phyloP scores from a whole-genome alignment of 2,888 invertebrate genomes.

The Oligia latruncula region DNA sequence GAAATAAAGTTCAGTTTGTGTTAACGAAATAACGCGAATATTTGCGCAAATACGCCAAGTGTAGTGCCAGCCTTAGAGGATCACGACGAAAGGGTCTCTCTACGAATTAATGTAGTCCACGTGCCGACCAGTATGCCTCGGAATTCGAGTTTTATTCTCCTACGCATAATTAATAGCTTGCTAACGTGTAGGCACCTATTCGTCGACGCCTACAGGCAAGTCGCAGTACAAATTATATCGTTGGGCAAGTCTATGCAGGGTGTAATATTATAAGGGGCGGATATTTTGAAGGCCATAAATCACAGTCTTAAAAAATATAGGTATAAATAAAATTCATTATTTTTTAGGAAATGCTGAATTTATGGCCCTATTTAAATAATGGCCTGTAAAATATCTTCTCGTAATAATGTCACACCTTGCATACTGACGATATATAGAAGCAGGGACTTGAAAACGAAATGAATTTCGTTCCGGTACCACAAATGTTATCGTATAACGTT shows the following conservation, averaged over 20 bases:
- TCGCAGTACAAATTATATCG: slow-evolving; percentile 32
- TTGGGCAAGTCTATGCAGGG: slow-evolving; percentile 17
- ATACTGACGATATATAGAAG: slow-evolving; percentile 29
- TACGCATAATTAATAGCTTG: slow-evolving; percentile 35
- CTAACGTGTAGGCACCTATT: slow-evolving; percentile 34
- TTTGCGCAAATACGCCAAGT: slow-evolving; percentile 17
- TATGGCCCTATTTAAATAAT: not conserved
- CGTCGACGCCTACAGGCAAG: slow-evolving; percentile 21
- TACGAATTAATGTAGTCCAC: slow-evolving; percentile 24
- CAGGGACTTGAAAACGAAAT: too few relatives aligned
- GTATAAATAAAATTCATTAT: not conserved
- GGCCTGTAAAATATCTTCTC: not conserved
- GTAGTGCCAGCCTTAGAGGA: slow-evolving; percentile 34
- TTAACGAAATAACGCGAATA: slow-evolving; percentile 3
- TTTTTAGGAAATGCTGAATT: not conserved
- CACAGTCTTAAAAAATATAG: not conserved
- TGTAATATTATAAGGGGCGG: slow-evolving; percentile 14
- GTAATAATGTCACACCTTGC: slow-evolving; percentile 23
- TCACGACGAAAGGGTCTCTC: slow-evolving; percentile 33
- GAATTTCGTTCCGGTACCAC: too few relatives aligned
- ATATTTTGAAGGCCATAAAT: not conserved
- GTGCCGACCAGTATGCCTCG: slow-evolving; percentile 14
- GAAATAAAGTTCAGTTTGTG: not conserved
- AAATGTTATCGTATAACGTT: too few relatives aligned
- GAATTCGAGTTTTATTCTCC: slow-evolving; percentile 33